A percentile compares a stretch with the other conserved stretches of the same genome.
Conservation (phyloP, 1,140 invertebrate species). For the Callitettix versicolor region DNA sequence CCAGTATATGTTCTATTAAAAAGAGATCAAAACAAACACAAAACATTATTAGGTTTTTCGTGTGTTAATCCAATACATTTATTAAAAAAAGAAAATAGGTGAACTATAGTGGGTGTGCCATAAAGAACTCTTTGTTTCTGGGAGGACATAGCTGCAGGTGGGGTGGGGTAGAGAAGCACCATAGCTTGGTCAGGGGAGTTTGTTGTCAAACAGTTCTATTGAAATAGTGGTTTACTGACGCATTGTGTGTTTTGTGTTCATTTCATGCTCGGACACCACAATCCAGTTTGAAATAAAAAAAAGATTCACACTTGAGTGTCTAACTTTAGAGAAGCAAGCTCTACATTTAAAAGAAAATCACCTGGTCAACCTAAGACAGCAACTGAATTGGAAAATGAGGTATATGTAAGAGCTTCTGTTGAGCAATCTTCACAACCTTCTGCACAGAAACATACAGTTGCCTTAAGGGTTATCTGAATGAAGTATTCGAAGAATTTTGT, state of each 20-base stretch:
- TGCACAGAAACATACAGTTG: constrained; percentile 20
- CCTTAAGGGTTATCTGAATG: constrained; percentile 13
- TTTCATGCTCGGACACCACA: constrained; percentile 13
- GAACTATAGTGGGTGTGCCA: too few species aligned
- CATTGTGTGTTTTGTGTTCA: constrained; percentile 14
- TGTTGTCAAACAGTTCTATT: constrained; percentile 18
- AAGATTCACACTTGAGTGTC: constrained; percentile 12
- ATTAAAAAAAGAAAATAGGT: too few species aligned
- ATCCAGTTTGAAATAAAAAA: constrained; percentile 18
- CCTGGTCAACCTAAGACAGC: constrained; percentile 7
- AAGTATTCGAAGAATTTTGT: constrained; percentile 16
- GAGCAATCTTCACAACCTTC: constrained; percentile 15
- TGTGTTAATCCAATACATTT: too few species aligned
- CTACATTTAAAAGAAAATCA: constrained; percentile 21
- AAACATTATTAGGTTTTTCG: too few species aligned
- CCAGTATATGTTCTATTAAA: too few species aligned
- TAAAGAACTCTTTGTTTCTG: too few species aligned
- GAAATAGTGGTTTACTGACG: constrained; percentile 18
- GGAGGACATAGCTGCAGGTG: too few species aligned
- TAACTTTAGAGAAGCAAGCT: constrained; percentile 21
- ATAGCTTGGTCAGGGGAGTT: constrained; percentile 20
- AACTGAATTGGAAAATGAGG: constrained; percentile 18
- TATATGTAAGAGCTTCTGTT: constrained; percentile 12
- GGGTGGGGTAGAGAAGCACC: too few species aligned
- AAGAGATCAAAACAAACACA: too few species aligned